Conservation (phyloP, 2,888 invertebrate genomes). For the Drosophila dives region DNA sequence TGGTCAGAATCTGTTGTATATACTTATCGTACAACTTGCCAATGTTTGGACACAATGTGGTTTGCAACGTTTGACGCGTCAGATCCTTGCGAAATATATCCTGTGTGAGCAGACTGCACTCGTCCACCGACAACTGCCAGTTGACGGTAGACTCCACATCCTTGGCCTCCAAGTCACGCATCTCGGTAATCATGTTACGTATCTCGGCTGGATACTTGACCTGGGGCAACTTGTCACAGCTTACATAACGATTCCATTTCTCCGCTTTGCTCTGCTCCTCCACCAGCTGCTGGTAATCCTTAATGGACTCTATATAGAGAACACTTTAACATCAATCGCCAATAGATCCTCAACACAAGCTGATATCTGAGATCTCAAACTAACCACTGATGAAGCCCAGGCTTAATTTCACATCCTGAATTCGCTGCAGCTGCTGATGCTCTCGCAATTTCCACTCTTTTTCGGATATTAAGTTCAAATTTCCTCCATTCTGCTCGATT, state of each 20-base stretch:
- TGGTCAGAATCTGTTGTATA: slow-evolving; percentile 52
- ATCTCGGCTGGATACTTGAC: slow-evolving; percentile 66
- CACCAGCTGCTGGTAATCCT: slow-evolving; percentile 34
- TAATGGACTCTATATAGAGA: slow-evolving; percentile 46
- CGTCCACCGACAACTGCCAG: slow-evolving; percentile 75
- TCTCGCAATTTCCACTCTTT: slow-evolving; percentile 62
- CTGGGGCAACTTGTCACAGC: slow-evolving; percentile 73
- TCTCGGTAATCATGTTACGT: slow-evolving; percentile 61
- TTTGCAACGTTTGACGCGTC: slow-evolving; percentile 55
- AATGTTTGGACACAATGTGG: slow-evolving; percentile 51
- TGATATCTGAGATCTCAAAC: neutral
- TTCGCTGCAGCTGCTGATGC: slow-evolving; percentile 44
- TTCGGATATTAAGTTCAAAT: slow-evolving; percentile 37
- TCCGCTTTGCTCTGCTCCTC: slow-evolving; percentile 27
- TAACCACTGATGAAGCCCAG: slow-evolving; percentile 61
- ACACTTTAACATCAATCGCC: neutral
- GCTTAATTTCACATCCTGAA: slow-evolving; percentile 64
- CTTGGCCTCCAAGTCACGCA: slow-evolving; percentile 47
- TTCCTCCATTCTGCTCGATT: fast-evolving
- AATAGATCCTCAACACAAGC: no score
- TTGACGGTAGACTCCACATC: slow-evolving; percentile 40
- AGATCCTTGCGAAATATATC: slow-evolving; percentile 58
- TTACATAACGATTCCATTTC: slow-evolving; percentile 71
- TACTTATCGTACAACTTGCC: slow-evolving; percentile 61
- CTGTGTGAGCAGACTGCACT: slow-evolving; percentile 76